phyloP scores from a whole-genome alignment of 2,888 invertebrate species.

The Lasiommata megera region DNA sequence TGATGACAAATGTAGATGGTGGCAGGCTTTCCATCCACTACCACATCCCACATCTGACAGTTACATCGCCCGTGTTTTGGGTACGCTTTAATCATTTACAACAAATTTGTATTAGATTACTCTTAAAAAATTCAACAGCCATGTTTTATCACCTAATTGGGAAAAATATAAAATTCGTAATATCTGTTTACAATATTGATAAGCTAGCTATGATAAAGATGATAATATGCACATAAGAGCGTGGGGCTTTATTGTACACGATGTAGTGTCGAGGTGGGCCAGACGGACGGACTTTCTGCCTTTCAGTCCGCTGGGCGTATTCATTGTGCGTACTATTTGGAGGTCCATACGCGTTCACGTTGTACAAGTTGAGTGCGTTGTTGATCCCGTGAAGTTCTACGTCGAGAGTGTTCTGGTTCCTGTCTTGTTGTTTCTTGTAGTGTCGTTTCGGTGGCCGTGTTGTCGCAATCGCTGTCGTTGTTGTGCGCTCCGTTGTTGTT shows the following conservation, averaged over 20 bases:
- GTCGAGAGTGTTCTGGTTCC: conserved; percentile 64
- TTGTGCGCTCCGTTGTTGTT: conserved; percentile 56
- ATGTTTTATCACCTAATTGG: conserved; percentile 62
- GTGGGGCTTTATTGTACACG: conserved; percentile 48
- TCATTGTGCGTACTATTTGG: conserved; percentile 61
- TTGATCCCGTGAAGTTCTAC: conserved; percentile 62
- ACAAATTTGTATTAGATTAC: conserved; percentile 66
- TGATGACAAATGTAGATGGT: too few relatives aligned
- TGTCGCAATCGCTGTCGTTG: conserved; percentile 53
- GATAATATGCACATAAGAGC: conserved; percentile 12
- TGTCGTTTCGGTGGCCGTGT: conserved; percentile 64
- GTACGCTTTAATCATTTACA: conserved; percentile 49
- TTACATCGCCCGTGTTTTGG: too few relatives aligned
- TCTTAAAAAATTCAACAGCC: conserved; percentile 76
- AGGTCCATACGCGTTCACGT: conserved; percentile 51
- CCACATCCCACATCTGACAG: too few relatives aligned
- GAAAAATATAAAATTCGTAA: conserved; percentile 20
- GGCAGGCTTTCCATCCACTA: too few relatives aligned
- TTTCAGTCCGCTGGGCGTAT: conserved; percentile 65
- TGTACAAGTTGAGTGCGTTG: conserved; percentile 65
- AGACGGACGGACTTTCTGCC: conserved; percentile 72
- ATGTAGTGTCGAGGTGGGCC: conserved; percentile 63
- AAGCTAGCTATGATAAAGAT: conserved; percentile 18
- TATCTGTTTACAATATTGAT: conserved; percentile 18
- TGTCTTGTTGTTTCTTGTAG: conserved; percentile 64